A percentile compares a stretch with the other conserved stretches of the same genome.
phyloP scores from a whole-genome alignment of 2,797 vertebrate genomes.

The Falco cherrug region DNA sequence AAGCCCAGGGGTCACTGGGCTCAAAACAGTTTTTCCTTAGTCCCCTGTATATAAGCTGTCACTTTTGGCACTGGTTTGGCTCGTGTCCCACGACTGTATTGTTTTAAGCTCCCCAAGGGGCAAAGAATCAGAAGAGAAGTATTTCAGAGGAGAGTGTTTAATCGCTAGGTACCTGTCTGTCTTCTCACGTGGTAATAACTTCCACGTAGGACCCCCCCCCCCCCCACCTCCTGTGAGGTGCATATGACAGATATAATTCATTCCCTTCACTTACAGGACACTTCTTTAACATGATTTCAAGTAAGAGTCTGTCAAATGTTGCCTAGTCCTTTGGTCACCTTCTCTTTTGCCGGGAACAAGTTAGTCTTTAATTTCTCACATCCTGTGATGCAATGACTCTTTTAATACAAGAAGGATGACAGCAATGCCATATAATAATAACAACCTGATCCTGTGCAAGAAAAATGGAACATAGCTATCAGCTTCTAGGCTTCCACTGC shows the following conservation, averaged over 20 bases:
- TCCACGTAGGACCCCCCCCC: not conserved
- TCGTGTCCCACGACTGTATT: not conserved
- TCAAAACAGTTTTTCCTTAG: not conserved
- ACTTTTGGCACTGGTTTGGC: not conserved
- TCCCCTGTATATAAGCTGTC: not conserved
- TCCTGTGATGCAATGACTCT: not conserved
- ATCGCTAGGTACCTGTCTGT: not conserved
- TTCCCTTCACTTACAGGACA: not conserved
- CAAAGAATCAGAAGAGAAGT: not conserved
- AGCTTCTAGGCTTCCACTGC: not conserved
- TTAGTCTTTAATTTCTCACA: not conserved
- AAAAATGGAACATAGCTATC: not conserved
- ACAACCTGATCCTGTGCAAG: not conserved
- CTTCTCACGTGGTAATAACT: rapidly evolving
- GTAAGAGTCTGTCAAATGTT: not conserved
- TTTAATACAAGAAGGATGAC: not conserved
- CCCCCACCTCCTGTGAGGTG: not conserved
- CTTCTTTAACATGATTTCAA: not conserved
- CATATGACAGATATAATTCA: not conserved
- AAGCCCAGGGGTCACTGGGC: not conserved
- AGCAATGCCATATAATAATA: not conserved
- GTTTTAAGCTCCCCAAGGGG: not conserved
- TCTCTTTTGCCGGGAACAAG: not conserved
- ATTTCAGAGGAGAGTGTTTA: not conserved
- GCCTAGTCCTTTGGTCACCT: not conserved